phyloP scores from a whole-genome alignment of 1,140 invertebrate species.

The Musca vetustissima region DNA sequence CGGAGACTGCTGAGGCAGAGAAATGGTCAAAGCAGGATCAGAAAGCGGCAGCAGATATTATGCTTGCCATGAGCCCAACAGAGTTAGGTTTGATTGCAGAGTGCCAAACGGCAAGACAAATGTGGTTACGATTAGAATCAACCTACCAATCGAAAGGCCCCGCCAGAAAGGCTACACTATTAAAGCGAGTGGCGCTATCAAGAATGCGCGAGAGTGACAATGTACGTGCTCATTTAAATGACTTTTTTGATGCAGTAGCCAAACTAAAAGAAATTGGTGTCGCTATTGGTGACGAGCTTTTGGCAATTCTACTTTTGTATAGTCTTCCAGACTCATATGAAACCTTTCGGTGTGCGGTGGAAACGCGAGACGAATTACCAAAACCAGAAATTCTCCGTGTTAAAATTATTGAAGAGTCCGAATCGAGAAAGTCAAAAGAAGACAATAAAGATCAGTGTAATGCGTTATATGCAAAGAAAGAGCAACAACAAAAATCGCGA shows the following conservation, averaged over 20 bases:
- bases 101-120: constrained; percentile 27
- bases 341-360: constrained; percentile 38
- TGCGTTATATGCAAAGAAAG: constrained; percentile 18
- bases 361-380: constrained; percentile 36
- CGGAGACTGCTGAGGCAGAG: too few relatives aligned
- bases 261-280: too few relatives aligned
- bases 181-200: constrained; percentile 30
- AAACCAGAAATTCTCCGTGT: constrained; percentile 34
- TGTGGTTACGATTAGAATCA: constrained; percentile 32
- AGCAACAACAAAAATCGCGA: neutral
- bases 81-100: constrained; percentile 12
- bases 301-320: too few relatives aligned
- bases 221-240: constrained; percentile 28
- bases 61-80: too few relatives aligned
- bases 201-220: constrained; percentile 27
- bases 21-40: too few relatives aligned
- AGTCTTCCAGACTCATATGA: too few relatives aligned
- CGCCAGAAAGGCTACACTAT: constrained; percentile 35
- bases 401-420: constrained; percentile 37
- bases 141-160: constrained; percentile 33
- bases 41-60: too few relatives aligned
- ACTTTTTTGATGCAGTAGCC: neutral
- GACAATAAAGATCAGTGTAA: constrained; percentile 24
- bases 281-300: too few relatives aligned
- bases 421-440: too few relatives aligned